Evolutionary conservation across 2,888 invertebrate genomes (phyloP).

Genomic region (Spicauda simplicius): DNA sequence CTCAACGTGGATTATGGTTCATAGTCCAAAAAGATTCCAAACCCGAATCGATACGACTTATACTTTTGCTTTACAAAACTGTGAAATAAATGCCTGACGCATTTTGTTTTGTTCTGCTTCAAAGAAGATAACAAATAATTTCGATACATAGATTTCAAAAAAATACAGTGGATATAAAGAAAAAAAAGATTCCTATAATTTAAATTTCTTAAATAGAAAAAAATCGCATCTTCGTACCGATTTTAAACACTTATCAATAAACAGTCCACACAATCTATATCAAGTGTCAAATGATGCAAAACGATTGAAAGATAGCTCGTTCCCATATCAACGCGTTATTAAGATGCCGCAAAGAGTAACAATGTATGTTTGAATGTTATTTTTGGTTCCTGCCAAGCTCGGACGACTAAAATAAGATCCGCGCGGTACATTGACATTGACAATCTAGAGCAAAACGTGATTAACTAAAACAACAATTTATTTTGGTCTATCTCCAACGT

Average conservation of each 20-base stretch:
- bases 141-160: too few species aligned
- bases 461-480: conserved; percentile 1
- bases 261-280: conserved; percentile 8
- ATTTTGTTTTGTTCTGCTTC: too few species aligned
- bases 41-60: too few species aligned
- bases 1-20: too few species aligned
- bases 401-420: background rate
- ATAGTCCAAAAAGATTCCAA: too few species aligned
- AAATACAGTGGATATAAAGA: too few species aligned
- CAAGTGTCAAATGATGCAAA: background rate
- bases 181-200: too few species aligned
- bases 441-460: background rate
- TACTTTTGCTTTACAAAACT: too few species aligned
- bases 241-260: background rate
- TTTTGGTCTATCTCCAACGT: background rate
- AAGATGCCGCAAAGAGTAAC: background rate
- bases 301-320: background rate
- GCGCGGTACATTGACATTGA: conserved; percentile 19
- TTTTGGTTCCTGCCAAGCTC: conserved; percentile 13
- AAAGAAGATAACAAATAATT: too few species aligned
- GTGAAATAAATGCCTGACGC: too few species aligned
- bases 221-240: background rate
- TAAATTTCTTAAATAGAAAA: too few species aligned
- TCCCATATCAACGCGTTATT: conserved; percentile 10
- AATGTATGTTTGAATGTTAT: conserved; percentile 4